Base-by-base conservation (phyloP, 2,113 vertebrate genomes). In the Corythornis cristatus region DNA sequence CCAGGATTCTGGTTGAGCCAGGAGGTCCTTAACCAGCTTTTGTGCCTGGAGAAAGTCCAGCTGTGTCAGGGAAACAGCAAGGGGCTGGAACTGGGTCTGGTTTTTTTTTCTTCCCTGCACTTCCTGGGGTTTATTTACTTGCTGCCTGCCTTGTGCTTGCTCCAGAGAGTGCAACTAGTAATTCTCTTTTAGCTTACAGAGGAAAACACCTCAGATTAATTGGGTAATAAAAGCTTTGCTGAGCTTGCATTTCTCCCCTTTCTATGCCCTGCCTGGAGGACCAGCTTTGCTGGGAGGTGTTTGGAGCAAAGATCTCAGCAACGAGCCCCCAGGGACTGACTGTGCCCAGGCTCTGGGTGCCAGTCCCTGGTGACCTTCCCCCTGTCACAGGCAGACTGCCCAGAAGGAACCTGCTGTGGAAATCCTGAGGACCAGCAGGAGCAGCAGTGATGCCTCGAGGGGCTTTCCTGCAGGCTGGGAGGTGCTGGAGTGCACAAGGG, bases 151-250 rank as follows among this genome's bases (percentile, higher is more conserved):
- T 25, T 50, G 70, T 56, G 66, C 43, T 74, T 66, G 68, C 48
- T 81, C 51, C 77, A 57, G 48, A 58, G 29, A 86, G 45, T 40
- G 53, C 74, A 78, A 33, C 78, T 77, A 51, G 48, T 74, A 83
- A 64, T 75, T 92, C 64, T 56, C 33, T 86, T 80, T 67, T 60
- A 19, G 56, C 92, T 86, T 75, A 42, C 26, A 61, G 80, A 77
- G 79, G 64, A 90, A 92, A 92, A 80, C 89, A 57, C 35, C 31
- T 37, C 53, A 57, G n/a, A 89, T 89, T 91, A 95, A 87, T 93
- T 86, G 70, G 74, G 64, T 79, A 75, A 89, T 92, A 93, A 95
- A 95, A 93, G 62, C 58, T 91, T 84, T 84, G 91, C 84, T 85
- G 5, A 51, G 86, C 78, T 81, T 84, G 84, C 81, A 40, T 79